Evolutionary conservation across 2,113 vertebrate genomes (phyloP), one percentile per base, ranked within the genome.

Genomic region (Xenopus tropicalis): DNA sequence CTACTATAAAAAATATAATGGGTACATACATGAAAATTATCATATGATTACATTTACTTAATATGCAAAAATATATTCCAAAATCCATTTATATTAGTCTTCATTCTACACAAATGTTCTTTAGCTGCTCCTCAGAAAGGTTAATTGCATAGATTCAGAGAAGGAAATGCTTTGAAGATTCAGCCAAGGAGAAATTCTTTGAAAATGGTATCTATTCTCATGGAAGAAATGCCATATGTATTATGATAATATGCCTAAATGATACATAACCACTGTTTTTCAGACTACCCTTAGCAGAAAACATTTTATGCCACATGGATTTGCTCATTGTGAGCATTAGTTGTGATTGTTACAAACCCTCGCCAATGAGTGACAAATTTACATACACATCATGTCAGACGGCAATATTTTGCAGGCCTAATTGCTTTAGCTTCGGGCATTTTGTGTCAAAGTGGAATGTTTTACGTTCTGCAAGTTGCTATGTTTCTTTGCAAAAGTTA

Each of bases 321-420:
- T 87, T 68, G 78, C 90, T 88, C 85, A 80, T 85, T 86, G 85
- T 84, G 85, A 85, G 79, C 80, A 78, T 86, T 88, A 77, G 76
- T 73, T 46, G 77, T 84, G 88, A 88, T 86, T 86, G 88, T 88
- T 89, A 87, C 83, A 88, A 91, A 89, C 83, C 81, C 88, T 86
- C 85, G 86, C 86, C 89, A 90, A 86, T 90, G 90, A 92, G 87
- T 92, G 91, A 92, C 91, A 92, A 91, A 92, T 92, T 91, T 92
- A 92, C 91, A 91, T 90, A 92, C 84, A 88, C 88, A 81, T 91
- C 83, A 88, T 91, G 90, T 91, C 91, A 92, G 89, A 87, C 83
- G 84, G 92, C 87, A 89, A 91, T 90, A 90, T 88, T 92, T 91
- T 91, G 81, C 86, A 86, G 87, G 85, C 89, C 90, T 92, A 92